Base-by-base conservation (phyloP, 2,797 vertebrate genomes). In the Eleutherodactylus coqui region DNA sequence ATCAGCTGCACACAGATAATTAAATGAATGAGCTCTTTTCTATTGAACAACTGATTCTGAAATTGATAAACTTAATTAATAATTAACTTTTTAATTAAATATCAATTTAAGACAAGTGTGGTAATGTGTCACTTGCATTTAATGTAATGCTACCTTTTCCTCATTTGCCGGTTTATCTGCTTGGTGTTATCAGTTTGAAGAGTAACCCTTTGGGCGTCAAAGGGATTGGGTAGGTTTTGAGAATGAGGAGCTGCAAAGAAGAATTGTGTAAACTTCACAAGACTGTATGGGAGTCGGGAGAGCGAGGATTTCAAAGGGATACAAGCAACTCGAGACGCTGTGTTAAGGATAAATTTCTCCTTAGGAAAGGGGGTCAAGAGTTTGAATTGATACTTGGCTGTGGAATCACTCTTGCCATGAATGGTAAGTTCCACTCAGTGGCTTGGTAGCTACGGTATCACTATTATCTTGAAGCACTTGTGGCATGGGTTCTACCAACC, bases 71-170 rank as follows among this genome's bases (percentile, higher is more conserved):
- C 92, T 91, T 90, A 92, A 92, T 95, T 94, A 96, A 96, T 96
- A 94, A 96, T 96, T 95, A 95, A 94, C 91, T 95, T 94, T 95
- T 93, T 92, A 96, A 95, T 95, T 95, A 95, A 93, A 93, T 93
- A 92, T 92, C 91, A 94, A 92, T 94, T 93, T 93, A 90, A 92
- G 92, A 91, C 92, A 92, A 92, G 89, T 91, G 88, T 92, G 89
- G 91, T 90, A 92, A 92, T 92, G 91, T 89, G 92, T 89, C 88
- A 88, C 90, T 91, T 0, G 84, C 89, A 90, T 91, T 93, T 89
- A 91, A 92, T 89, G 86, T 81, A 90, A 88, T 89, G 84, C 90
- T 89, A 87, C 83, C 88, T 91, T 90, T 90, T 90, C 92, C 88
- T 8, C 79, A 27, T 81, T 67, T 58, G 64, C 7, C 38, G 69